phyloP scores from a whole-genome alignment of 2,888 invertebrate genomes.

The Ormyrus pomaceus region DNA sequence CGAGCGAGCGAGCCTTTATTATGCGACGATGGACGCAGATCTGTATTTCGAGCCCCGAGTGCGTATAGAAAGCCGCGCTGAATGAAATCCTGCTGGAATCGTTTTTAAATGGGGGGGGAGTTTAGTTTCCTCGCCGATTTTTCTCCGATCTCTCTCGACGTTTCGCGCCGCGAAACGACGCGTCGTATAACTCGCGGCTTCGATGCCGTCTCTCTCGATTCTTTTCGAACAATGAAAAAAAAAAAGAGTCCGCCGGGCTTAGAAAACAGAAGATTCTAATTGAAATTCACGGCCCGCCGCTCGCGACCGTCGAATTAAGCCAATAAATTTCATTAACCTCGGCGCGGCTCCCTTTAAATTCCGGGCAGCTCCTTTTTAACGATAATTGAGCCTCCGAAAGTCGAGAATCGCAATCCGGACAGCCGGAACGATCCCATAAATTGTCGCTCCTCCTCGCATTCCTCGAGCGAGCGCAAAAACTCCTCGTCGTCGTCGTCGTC shows the following conservation, averaged over 20 bases:
- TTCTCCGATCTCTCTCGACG: background rate
- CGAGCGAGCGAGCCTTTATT: constrained; percentile 4
- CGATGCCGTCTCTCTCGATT: no score
- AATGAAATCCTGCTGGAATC: constrained; percentile 17
- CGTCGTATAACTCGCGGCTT: no score
- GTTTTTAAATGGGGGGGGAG: constrained; percentile 10
- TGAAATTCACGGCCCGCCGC: background rate
- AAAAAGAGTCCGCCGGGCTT: background rate
- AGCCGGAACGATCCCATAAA: constrained; percentile 27
- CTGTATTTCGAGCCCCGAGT: constrained; percentile 20
- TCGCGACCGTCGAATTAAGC: no score
- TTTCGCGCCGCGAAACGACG: no score
- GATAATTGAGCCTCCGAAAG: background rate
- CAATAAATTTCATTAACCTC: no score
- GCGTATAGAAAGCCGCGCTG: background rate
- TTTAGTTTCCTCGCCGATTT: background rate
- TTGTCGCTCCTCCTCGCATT: constrained; percentile 1
- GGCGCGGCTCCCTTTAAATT: no score
- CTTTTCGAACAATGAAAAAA: background rate
- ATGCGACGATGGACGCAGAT: constrained; percentile 21
- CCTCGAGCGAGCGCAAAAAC: background rate
- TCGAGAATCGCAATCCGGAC: constrained; percentile 15
- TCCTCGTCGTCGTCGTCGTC: no score
- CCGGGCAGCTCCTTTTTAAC: background rate
- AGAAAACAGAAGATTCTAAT: background rate